Base-by-base conservation (phyloP, 2,113 vertebrate species). In the Synchiropus splendidus region DNA sequence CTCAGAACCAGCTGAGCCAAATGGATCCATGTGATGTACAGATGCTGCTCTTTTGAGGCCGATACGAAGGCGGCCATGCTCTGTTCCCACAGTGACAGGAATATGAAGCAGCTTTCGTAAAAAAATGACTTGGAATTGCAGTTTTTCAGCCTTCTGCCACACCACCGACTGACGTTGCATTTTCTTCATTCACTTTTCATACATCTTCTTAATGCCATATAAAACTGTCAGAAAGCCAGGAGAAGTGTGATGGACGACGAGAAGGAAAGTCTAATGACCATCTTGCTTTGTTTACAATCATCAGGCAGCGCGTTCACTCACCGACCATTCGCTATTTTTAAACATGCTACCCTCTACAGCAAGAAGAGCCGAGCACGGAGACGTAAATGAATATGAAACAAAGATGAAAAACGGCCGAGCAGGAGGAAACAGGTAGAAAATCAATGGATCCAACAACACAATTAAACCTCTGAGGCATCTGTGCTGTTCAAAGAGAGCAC, bases 261-360 rank as follows among this genome's bases (percentile, higher is more conserved):
- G 51, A 55, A 52, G 36, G 43, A 64, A 67, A 58, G 27, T 15
- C 11, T 53, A 44, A 74, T 48, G 48, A 35, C 51, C 27, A 45
- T 48, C 31, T 39, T 4, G 39, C 34, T 27, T 27, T 27, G 21
- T 27, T 27, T 27, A 27, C 21, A 4, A 27, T 27, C 8, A 27
- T 8, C 21, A 27, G 21, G 21, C 21, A 27, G 21, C 21, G n/a
- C n/a, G n/a, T n/a, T n/a, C n/a, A n/a, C n/a, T n/a, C n/a, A 27
- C 21, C 21, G 21, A 27, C 21, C 21, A 8, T 27, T 27, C 4
- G 21, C 21, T 27, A 27, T 27, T 27, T 27, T 27, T 27, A 27
- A 27, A 27, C 21, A 27, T 8, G 21, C 21, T n/a, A 27, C 21
- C 4, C 21, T 5, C 4, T 8, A 27, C 21, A 5, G 4, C 4